Percentiles rank a stretch among this genome's conserved stretches.
Conservation (phyloP, 2,113 vertebrate genomes). For the Hucho hucho region DNA sequence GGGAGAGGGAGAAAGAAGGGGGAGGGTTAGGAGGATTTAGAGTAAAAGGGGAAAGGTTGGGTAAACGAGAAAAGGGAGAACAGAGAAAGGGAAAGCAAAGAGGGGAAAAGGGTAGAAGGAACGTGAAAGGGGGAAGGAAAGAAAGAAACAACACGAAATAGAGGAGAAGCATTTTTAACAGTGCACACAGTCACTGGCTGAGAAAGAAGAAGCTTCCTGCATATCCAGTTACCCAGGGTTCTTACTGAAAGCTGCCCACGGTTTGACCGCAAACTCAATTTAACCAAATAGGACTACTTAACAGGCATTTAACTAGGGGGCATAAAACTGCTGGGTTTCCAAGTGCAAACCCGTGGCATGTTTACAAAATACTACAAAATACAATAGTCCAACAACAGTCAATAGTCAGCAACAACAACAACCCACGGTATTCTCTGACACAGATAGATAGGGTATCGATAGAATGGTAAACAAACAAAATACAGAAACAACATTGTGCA, state of each 20-base stretch:
- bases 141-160: background rate
- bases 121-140: background rate
- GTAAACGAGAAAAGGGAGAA: background rate
- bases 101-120: background rate
- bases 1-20: background rate
- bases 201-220: background rate
- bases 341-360: conserved; percentile 3
- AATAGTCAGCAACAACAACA: background rate
- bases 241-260: background rate
- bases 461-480: too few species aligned
- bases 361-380: background rate
- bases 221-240: conserved; percentile 4
- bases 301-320: conserved; percentile 8
- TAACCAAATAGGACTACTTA: conserved; percentile 13
- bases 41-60: background rate
- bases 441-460: too few species aligned
- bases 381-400: background rate
- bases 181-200: background rate
- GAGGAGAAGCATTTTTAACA: background rate
- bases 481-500: too few species aligned
- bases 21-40: too few species aligned
- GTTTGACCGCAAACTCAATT: conserved; percentile 7
- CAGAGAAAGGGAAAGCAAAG: background rate
- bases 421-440: background rate
- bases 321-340: conserved; percentile 5